These are phyloP conservation scores for Apantesis nais DNA, from an alignment of 2,888 invertebrate genomes.

Conservation along the genomic window DNA sequence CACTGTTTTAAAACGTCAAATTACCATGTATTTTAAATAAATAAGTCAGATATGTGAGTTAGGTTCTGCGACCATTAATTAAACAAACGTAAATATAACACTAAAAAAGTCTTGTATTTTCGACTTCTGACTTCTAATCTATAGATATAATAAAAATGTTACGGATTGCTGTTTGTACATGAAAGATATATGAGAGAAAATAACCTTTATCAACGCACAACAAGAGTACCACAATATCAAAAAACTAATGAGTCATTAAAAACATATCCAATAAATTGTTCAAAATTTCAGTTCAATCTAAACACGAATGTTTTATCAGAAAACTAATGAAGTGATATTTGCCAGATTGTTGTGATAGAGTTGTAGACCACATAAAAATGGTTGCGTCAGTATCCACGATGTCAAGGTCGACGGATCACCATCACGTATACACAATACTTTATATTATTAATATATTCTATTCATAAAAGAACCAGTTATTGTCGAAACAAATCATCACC, in stretches of 20 bases:
- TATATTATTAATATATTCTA: conserved; percentile 8
- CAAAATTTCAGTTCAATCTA: too few species aligned
- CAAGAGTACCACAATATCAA: too few species aligned
- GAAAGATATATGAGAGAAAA: too few species aligned
- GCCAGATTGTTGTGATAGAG: not conserved
- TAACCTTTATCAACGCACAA: too few species aligned
- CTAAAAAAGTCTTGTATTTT: too few species aligned
- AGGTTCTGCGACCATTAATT: not conserved
- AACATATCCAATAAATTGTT: too few species aligned
- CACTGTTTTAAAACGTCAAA: not conserved
- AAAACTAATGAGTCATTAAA: not conserved
- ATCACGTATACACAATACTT: conserved; percentile 8
- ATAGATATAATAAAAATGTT: too few species aligned
- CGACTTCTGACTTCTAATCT: too few species aligned
- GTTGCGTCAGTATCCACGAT: conserved; percentile 1
- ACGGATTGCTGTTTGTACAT: too few species aligned
- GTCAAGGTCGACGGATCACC: conserved; percentile 11
- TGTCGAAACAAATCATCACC: not conserved
- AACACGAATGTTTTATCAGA: not conserved
- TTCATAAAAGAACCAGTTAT: conserved; percentile 2
- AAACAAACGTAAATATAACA: too few species aligned
- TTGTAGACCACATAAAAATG: not conserved
- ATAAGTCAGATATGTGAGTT: not conserved
- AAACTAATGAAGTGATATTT: not conserved
- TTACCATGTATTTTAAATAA: not conserved